Evolutionary conservation across 23 tunicate genomes (phyloP).

Genomic region (Diplosoma virens): DNA sequence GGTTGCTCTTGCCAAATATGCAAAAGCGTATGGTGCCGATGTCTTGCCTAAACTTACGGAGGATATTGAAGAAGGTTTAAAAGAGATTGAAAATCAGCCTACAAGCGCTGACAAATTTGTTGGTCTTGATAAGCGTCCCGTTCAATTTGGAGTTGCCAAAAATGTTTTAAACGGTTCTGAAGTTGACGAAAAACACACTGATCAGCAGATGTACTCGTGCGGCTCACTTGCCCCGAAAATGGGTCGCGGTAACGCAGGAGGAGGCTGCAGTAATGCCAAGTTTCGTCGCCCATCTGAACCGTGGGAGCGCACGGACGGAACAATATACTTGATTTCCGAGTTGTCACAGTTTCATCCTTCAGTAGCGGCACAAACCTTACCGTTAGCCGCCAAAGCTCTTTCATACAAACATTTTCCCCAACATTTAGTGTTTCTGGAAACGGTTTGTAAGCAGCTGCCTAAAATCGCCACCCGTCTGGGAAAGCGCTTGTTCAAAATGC

Average conservation of each 20-base stretch:
- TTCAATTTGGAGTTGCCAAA: conserved; percentile 87
- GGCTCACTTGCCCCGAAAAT: conserved; percentile 94
- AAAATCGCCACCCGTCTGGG: conserved; percentile 53
- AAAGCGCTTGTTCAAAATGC: conserved; percentile 64
- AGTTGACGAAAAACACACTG: conserved; percentile 51
- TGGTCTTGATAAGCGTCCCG: conserved; percentile 82
- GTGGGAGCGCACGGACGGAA: conserved; percentile 96
- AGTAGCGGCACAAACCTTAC: conserved; percentile 23
- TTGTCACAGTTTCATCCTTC: conserved; percentile 31
- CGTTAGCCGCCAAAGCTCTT: conserved; percentile 43
- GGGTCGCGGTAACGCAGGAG: conserved; percentile 68
- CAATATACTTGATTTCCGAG: conserved; percentile 68
- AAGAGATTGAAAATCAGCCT: conserved; percentile 51
- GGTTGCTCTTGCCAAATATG: conserved; percentile 68
- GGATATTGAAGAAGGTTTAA: conserved; percentile 56
- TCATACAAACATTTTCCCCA: conserved; percentile 54
- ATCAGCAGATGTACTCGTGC: conserved; percentile 94
- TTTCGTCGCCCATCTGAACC: conserved; percentile 84
- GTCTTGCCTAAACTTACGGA: conserved; percentile 37
- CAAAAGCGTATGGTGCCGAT: conserved; percentile 60
- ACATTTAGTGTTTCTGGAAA: conserved; percentile 72
- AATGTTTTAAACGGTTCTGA: conserved; percentile 33
- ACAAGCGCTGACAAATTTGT: conserved; percentile 49
- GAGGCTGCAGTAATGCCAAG: conserved; percentile 83
- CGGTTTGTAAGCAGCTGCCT: conserved; percentile 85